Conservation (phyloP, 2,113 vertebrate genomes). For the Odobenus rosmarus region DNA sequence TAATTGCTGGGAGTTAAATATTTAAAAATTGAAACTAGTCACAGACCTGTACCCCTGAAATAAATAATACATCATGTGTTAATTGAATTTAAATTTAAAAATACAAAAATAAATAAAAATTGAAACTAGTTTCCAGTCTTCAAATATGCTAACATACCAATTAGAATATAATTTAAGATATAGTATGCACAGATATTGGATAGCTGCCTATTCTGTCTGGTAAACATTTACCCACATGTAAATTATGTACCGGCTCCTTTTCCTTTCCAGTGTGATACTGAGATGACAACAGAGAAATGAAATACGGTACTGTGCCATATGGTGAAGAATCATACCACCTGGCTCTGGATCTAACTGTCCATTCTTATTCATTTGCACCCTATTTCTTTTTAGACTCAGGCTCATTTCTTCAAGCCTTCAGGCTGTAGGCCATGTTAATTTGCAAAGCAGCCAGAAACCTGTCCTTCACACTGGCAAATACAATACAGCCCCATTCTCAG, state of each 20-base stretch:
- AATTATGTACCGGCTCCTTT: conserved; percentile 4
- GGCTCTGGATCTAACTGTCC: not conserved
- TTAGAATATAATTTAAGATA: conserved; percentile 29
- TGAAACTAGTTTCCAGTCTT: not conserved
- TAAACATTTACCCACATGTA: conserved; percentile 54
- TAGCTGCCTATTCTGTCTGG: not conserved
- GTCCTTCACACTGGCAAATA: not conserved
- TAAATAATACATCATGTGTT: too few relatives aligned
- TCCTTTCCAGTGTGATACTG: conserved; percentile 9
- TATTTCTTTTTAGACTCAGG: not conserved
- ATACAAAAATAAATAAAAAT: not conserved
- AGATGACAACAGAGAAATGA: conserved; percentile 38
- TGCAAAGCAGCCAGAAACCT: conserved; percentile 38
- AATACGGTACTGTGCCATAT: not conserved
- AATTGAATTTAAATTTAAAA: too few relatives aligned
- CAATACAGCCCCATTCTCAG: not conserved
- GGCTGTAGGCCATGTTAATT: not conserved
- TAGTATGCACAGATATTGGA: not conserved
- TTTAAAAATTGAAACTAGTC: not conserved
- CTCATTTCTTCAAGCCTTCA: conserved; percentile 37
- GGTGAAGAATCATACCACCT: conserved; percentile 20
- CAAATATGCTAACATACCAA: not conserved
- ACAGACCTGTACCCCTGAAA: too few relatives aligned
- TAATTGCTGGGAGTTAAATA: conserved; percentile 1
- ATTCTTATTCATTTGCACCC: conserved; percentile 9